A percentile compares a stretch with the other conserved stretches of the same genome.
Evolutionary conservation across 64 coral and sea anemone species (phyloP).

Genomic region (Acropora tenuis): DNA sequence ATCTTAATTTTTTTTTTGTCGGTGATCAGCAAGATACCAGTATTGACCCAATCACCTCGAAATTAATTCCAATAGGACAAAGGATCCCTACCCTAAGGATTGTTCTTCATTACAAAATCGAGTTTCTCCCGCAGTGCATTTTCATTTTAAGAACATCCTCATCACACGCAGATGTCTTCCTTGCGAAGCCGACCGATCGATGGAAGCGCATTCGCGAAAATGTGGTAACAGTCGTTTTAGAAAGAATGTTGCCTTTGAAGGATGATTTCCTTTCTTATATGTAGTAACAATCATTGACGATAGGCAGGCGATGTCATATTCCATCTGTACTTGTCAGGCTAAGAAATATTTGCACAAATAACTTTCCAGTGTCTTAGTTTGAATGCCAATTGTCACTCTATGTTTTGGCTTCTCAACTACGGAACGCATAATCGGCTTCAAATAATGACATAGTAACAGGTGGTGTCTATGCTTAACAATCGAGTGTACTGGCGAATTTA

Average conservation of each 20-base stretch:
- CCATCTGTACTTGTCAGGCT: background rate
- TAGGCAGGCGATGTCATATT: background rate
- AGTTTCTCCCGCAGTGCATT: background rate
- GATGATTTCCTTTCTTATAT: too few species aligned
- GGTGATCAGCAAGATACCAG: background rate
- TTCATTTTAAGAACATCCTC: background rate
- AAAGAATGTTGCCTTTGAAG: background rate
- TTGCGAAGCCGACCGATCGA: background rate
- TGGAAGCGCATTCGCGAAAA: too few species aligned
- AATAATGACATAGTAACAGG: slow-evolving; percentile 15
- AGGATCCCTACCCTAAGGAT: slow-evolving; percentile 23
- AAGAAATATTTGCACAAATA: background rate
- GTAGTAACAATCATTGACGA: background rate
- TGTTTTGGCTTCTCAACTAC: background rate
- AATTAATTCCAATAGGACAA: slow-evolving; percentile 4
- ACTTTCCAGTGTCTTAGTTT: background rate
- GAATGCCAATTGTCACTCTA: background rate
- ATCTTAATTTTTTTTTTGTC: slow-evolving; percentile 5
- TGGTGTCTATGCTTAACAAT: slow-evolving; percentile 9
- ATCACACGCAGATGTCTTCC: background rate
- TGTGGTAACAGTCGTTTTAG: background rate
- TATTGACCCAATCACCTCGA: slow-evolving; percentile 27
- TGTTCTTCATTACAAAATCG: slow-evolving; percentile 21
- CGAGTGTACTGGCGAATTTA: background rate
- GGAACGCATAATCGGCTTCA: background rate